Evolutionary conservation across 1,140 invertebrate species (phyloP), one percentile per base, ranked within the genome.

Genomic region (Ephestia elutella): DNA sequence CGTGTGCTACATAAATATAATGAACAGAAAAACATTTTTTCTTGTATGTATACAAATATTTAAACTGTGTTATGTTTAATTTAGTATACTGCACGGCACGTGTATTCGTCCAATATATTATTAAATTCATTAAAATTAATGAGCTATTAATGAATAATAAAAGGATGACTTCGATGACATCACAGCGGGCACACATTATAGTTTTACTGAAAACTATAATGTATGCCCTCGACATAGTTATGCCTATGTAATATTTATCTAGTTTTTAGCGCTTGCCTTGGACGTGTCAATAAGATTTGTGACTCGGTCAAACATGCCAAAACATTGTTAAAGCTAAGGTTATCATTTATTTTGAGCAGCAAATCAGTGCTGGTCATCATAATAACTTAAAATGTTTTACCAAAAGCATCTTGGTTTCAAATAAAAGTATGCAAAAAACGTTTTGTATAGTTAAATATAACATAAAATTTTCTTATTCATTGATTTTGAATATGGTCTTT

Each of bases 171-270:
- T 15, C 38, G 15, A 44, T 17, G 15, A 17, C 15, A 17, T 44
- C 38, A 44, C 2, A 44, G n/a, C n/a, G n/a, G n/a, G n/a, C n/a
- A n/a, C n/a, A n/a, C n/a, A n/a, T n/a, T n/a, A n/a, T n/a, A 44
- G 15, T 44, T 44, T 44, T 17, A 15, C 13, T 17, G 13, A 44
- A 44, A 44, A 44, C 13, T 3, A 44, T 3, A 44, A 44, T 44
- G 10, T 44, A 15, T 44, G 13, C 38, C 57, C 57, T 58, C 51
- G 57, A 51, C 57, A 58, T 50, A 58, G 35, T 53, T 58, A 53
- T 58, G n/a, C 13, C n/a, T 49, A 58, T 58, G 32, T 38, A 49
- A 38, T 57, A 25, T 56, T 54, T 49, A 11, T 20, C 18, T 49
- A 56, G 57, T 59, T 54, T 48, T 49, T 57, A 35, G 54, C 51